A percentile compares a stretch with the other conserved stretches of the same genome.
Evolutionary conservation across 2,797 vertebrate genomes (phyloP).

Genomic region (Eleutherodactylus coqui): DNA sequence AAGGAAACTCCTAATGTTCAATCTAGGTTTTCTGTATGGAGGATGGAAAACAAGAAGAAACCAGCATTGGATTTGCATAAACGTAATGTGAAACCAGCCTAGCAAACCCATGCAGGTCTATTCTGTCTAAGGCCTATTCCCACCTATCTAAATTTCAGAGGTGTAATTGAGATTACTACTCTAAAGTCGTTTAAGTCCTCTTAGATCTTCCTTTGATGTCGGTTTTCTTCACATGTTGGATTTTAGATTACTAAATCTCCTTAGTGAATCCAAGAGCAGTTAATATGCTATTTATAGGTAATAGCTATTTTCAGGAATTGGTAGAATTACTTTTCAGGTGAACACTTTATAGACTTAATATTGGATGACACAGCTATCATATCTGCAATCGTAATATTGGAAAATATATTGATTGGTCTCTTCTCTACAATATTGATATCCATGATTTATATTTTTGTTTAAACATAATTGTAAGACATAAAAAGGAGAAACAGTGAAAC

Average conservation of each 20-base stretch:
- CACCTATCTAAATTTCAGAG: constrained; percentile 11
- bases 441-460: background rate
- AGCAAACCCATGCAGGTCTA: background rate
- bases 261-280: constrained; percentile 40
- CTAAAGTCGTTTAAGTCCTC: constrained; percentile 17
- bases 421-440: background rate
- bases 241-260: constrained; percentile 29
- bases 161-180: constrained; percentile 24
- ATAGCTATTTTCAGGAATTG: constrained; percentile 7
- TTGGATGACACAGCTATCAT: background rate
- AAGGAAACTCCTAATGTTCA: no score
- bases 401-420: background rate
- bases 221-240: constrained; percentile 34
- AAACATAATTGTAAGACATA: background rate
- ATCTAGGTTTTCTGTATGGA: no score
- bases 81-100: no score
- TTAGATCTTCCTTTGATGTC: constrained; percentile 42
- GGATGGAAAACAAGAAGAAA: no score
- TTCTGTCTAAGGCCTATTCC: background rate
- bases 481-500: background rate
- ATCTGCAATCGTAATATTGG: background rate
- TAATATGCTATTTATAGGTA: constrained; percentile 35
- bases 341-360: background rate
- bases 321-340: constrained; percentile 28
- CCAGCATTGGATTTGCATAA: no score